phyloP scores from a whole-genome alignment of 2,888 invertebrate genomes.

The Heliconius aoede region DNA sequence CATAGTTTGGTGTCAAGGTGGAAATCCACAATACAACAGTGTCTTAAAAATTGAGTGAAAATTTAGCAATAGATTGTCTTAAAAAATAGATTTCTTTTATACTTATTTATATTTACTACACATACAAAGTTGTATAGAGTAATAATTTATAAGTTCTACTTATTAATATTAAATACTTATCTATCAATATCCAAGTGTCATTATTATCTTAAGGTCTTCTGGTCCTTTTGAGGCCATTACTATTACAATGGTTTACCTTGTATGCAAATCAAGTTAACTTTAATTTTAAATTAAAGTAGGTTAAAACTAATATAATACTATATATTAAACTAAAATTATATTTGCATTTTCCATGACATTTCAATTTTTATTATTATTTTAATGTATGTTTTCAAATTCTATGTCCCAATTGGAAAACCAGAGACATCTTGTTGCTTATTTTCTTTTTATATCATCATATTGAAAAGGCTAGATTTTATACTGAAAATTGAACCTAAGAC shows the following conservation, averaged over 20 bases:
- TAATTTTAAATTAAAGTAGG: background rate
- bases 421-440: no score
- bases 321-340: background rate
- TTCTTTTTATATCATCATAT: no score
- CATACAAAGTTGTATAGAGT: background rate
- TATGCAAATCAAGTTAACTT: constrained; percentile 13
- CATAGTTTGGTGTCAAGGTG: no score
- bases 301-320: no score
- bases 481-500: no score
- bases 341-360: background rate
- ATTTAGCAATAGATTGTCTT: no score
- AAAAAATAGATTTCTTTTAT: no score
- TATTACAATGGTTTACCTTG: constrained; percentile 18
- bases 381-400: background rate
- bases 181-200: constrained; percentile 15
- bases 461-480: no score
- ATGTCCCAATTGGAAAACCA: background rate
- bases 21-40: no score
- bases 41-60: no score
- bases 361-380: background rate
- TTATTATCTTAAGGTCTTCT: constrained; percentile 20
- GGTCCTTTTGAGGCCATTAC: constrained; percentile 15
- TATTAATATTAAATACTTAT: constrained; percentile 12
- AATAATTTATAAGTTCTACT: background rate
- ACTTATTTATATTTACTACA: background rate